These are phyloP conservation scores for Acipenser ruthenus DNA, from an alignment of 2,797 vertebrate species.

Conservation along the genomic window DNA sequence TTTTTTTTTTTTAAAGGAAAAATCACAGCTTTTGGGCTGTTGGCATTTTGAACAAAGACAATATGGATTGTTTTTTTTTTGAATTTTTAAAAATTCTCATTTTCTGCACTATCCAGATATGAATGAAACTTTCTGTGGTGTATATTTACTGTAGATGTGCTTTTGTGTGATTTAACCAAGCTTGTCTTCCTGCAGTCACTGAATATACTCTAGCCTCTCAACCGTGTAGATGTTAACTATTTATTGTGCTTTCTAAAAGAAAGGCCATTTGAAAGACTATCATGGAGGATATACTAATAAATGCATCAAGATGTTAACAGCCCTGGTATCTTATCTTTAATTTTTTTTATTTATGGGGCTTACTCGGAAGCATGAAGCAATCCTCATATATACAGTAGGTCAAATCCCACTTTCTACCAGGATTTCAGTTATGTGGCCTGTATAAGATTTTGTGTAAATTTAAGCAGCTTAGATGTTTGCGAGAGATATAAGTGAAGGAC, in stretches of 20 bases:
- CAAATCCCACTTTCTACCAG: constrained; percentile 41
- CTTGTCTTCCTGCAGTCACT: constrained; percentile 87
- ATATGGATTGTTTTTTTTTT: constrained; percentile 71
- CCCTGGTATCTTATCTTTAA: constrained; percentile 49
- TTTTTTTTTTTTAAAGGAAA: constrained; percentile 37
- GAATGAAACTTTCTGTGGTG: constrained; percentile 80
- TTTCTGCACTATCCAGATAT: constrained; percentile 83
- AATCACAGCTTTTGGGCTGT: constrained; percentile 57
- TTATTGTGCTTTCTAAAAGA: constrained; percentile 71
- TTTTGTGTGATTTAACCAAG: constrained; percentile 86
- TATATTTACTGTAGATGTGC: constrained; percentile 70
- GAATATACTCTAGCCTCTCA: constrained; percentile 75
- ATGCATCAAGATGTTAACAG: constrained; percentile 68
- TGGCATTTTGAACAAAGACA: constrained; percentile 66
- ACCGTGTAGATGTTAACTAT: constrained; percentile 70
- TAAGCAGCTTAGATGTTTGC: constrained; percentile 58
- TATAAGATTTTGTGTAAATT: constrained; percentile 37
- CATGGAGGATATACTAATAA: constrained; percentile 54
- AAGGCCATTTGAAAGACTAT: constrained; percentile 63
- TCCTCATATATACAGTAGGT: constrained; percentile 53
- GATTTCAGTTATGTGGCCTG: constrained; percentile 25
- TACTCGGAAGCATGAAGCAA: constrained; percentile 51
- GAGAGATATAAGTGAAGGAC: constrained; percentile 60
- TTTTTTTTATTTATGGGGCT: constrained; percentile 48
- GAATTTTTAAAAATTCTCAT: constrained; percentile 60